These are phyloP conservation scores for Brachyhypopomus occidentalis DNA, from an alignment of 2,113 vertebrate species.

Conservation along the genomic window DNA sequence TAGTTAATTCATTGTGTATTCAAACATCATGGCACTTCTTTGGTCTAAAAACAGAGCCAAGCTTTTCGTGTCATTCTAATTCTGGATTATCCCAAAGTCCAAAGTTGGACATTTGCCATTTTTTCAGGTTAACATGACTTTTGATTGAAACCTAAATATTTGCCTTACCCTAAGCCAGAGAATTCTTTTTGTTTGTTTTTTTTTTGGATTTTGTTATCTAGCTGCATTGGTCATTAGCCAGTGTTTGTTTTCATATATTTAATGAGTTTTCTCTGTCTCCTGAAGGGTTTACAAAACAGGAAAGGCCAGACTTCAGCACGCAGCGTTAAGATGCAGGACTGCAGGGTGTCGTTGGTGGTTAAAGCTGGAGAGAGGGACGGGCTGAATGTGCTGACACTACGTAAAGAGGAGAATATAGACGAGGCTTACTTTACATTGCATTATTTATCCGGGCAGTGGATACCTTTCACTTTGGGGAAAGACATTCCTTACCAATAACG, in stretches of 20 bases:
- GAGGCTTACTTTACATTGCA: constrained; percentile 49
- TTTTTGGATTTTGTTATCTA: not conserved
- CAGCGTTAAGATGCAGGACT: not conserved
- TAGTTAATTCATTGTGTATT: not conserved
- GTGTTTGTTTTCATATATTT: constrained; percentile 5
- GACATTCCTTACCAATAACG: constrained; percentile 1
- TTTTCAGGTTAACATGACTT: not conserved
- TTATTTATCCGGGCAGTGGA: constrained; percentile 47
- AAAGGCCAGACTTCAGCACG: not conserved
- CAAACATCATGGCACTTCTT: not conserved
- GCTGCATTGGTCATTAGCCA: not conserved
- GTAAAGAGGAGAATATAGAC: constrained; percentile 35
- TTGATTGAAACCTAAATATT: not conserved
- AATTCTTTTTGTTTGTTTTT: not conserved
- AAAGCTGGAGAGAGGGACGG: constrained; percentile 20
- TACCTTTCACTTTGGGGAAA: constrained; percentile 26
- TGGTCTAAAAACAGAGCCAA: not conserved
- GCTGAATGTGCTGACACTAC: constrained; percentile 35
- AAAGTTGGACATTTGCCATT: not conserved
- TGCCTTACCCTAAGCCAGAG: not conserved
- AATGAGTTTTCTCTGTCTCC: not conserved
- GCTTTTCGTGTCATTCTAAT: not conserved
- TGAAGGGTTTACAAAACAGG: constrained; percentile 14
- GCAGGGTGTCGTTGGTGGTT: not conserved
- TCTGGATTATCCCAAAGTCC: not conserved